Percentiles rank a stretch among this genome's conserved stretches.
Conservation (phyloP, 2,888 invertebrate species). For the Melikaiella ostensackeni region DNA sequence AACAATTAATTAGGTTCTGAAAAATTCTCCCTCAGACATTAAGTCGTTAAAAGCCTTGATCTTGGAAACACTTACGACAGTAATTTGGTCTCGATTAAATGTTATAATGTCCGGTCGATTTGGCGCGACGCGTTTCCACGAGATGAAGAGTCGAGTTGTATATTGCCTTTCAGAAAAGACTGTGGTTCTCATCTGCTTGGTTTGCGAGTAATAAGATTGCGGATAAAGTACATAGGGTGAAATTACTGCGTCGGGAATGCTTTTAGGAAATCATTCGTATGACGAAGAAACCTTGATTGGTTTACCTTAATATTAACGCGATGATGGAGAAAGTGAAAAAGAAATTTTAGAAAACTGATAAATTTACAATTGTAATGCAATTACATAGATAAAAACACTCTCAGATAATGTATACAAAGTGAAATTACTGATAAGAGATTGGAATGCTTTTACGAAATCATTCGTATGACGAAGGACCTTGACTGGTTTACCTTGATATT, state of each 20-base stretch:
- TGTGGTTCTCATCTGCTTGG: constrained; percentile 45
- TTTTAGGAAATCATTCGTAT: neutral
- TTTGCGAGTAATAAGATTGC: constrained; percentile 53
- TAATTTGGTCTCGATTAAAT: constrained; percentile 55
- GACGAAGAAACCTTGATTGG: neutral
- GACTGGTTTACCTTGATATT: neutral
- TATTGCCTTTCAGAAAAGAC: constrained; percentile 36
- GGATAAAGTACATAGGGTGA: constrained; percentile 58
- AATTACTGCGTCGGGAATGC: constrained; percentile 42
- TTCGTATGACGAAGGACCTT: neutral
- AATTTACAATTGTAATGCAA: too few relatives aligned
- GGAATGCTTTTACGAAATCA: neutral
- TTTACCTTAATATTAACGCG: neutral
- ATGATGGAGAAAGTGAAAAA: too few relatives aligned
- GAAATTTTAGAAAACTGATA: too few relatives aligned
- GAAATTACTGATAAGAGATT: constrained; percentile 42
- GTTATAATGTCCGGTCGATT: constrained; percentile 37
- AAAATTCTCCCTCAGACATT: constrained; percentile 48
- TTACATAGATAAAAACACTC: too few relatives aligned
- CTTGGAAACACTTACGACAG: constrained; percentile 58
- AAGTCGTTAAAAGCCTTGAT: constrained; percentile 56
- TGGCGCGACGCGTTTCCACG: constrained; percentile 34
- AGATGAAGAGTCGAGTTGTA: constrained; percentile 22
- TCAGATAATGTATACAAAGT: too few relatives aligned
- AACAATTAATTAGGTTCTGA: constrained; percentile 5